Base-by-base conservation (phyloP, 92 coral and sea anemone genomes). In the Heliopora coerulea region DNA sequence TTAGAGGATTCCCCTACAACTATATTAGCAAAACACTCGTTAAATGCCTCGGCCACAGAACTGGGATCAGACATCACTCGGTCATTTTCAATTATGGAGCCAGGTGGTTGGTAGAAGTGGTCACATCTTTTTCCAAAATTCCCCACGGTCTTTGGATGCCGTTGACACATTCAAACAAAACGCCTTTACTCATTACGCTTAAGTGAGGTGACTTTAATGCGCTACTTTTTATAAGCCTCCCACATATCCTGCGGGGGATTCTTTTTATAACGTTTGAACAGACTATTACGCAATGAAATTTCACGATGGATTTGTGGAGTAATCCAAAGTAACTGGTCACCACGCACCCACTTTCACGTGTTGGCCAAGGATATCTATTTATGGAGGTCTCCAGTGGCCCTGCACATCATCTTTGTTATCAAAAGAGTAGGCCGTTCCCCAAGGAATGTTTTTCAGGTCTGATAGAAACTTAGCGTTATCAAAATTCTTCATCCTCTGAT, bases 291-390 rank as follows among this genome's bases (percentile, higher is more conserved):
- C 32, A 44, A 0, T 40, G 62, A 0, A 15, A 80, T 80, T 60
- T 80, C 73, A n/a, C 28, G 73, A 44, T 44, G 68, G 30, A 80
- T 72, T 28, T 32, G 42, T 28, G 79, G 65, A 29, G 79, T 69
- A 28, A 80, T 80, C 80, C 84, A 80, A 4, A 83, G 86, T 32
- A 86, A 46, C 52, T 86, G 90, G 48, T 86, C 82, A 19, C 68
- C 11, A 37, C 42, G 42, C 6, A 37, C 42, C 4, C 42, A 72
- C 65, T 35, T 62, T 79, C 25, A 50, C 84, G 49, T 79, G 84
- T 29, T 64, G 49, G 75, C 65, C 77, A 48, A 79, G 70, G 24
- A 70, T 50, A 20, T 54, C 69, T 58, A 68, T 79, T 26, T 37
- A 78, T 21, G 65, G 46, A 14, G 50, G 17, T 29, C 41, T 37